Evolutionary conservation across 2,113 vertebrate genomes (phyloP).

Genomic region (Carollia perspicillata): DNA sequence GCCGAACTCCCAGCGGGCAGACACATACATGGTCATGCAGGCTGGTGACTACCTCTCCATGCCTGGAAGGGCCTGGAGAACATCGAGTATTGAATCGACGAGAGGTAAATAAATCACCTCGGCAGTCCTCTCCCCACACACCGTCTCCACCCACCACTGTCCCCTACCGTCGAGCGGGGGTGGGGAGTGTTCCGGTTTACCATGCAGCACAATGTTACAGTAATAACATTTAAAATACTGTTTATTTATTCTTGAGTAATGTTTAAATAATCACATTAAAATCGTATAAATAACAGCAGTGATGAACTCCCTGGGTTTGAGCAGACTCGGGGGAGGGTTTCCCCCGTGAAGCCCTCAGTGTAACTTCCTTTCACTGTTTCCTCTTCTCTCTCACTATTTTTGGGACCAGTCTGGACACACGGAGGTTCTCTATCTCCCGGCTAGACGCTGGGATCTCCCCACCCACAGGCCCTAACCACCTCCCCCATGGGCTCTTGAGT

Average conservation of each 20-base stretch:
- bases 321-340: neutral
- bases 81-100: fast-evolving
- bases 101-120: neutral
- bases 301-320: neutral
- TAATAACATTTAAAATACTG: neutral
- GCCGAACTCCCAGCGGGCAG: neutral
- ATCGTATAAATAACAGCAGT: neutral
- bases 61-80: neutral
- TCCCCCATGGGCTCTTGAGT: neutral
- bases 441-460: neutral
- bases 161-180: neutral
- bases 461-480: neutral
- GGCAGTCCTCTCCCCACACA: neutral
- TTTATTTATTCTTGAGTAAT: neutral
- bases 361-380: neutral
- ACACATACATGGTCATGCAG: neutral
- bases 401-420: neutral
- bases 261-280: neutral
- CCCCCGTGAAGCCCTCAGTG: neutral
- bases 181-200: neutral
- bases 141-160: no score
- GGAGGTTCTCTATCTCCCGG: neutral
- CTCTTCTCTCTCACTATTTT: neutral
- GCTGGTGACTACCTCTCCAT: neutral
- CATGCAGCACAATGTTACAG: no score